Evolutionary conservation across 2,113 vertebrate species (phyloP).

Genomic region (Chitala chitala): DNA sequence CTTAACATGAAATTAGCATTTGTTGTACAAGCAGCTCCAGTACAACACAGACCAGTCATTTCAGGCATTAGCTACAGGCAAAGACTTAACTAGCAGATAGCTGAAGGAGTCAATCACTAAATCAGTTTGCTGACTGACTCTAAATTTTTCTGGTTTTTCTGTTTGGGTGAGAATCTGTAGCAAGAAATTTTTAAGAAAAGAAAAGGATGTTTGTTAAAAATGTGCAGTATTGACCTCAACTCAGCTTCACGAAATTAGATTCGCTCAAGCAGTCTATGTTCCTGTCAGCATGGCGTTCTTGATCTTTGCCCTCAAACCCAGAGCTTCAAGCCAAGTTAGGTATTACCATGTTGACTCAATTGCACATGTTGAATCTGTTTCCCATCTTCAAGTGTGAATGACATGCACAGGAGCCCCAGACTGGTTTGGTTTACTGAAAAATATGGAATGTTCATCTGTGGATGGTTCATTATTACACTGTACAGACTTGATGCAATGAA

Average conservation of each 20-base stretch:
- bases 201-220: neutral
- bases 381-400: neutral
- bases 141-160: neutral
- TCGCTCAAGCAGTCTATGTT: conserved; percentile 9
- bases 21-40: conserved; percentile 30
- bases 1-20: conserved; percentile 39
- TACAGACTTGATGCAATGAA: neutral
- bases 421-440: neutral
- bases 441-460: neutral
- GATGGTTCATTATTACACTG: neutral
- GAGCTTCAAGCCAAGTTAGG: conserved; percentile 58
- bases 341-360: conserved; percentile 56
- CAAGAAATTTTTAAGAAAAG: neutral
- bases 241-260: neutral
- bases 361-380: conserved; percentile 36
- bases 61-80: neutral
- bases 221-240: neutral
- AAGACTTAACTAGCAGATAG: conserved; percentile 1
- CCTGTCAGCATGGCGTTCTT: conserved; percentile 57
- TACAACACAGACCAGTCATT: conserved; percentile 18
- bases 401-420: neutral
- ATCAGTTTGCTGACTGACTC: neutral
- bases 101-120: conserved; percentile 2
- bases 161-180: too few relatives aligned
- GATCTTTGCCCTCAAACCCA: conserved; percentile 60